Evolutionary conservation across 2,113 vertebrate genomes (phyloP).

Genomic region (Vicugna pacos): DNA sequence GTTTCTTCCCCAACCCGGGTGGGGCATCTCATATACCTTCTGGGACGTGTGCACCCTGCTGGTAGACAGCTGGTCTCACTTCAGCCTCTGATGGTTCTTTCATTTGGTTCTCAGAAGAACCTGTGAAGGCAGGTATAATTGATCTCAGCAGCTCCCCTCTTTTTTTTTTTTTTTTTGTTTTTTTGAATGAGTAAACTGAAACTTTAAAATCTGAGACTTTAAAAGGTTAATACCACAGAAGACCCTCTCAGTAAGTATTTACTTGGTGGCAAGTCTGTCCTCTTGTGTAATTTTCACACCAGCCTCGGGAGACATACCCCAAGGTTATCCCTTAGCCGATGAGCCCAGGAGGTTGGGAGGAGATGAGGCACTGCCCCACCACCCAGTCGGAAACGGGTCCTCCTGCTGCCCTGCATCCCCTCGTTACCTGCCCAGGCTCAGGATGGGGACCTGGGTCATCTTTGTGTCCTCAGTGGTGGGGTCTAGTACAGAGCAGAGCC

Average conservation of each 20-base stretch:
- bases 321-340: neutral
- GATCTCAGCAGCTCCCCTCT: too few species aligned
- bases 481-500: neutral
- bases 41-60: neutral
- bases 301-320: neutral
- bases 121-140: neutral
- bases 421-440: neutral
- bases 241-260: neutral
- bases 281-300: neutral
- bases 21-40: neutral
- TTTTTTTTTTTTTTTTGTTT: neutral
- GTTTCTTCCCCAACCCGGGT: neutral
- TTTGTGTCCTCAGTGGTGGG: neutral
- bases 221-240: neutral
- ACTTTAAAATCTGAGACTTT: neutral
- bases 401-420: too few species aligned
- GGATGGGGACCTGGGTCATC: neutral
- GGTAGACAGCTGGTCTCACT: neutral
- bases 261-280: neutral
- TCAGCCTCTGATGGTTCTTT: neutral
- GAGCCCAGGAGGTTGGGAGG: neutral
- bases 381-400: neutral
- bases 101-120: neutral
- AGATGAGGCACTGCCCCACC: fast-evolving
- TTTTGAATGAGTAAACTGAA: neutral